Base-by-base conservation (phyloP, 2,888 invertebrate species). In the Orthosia gracilis region DNA sequence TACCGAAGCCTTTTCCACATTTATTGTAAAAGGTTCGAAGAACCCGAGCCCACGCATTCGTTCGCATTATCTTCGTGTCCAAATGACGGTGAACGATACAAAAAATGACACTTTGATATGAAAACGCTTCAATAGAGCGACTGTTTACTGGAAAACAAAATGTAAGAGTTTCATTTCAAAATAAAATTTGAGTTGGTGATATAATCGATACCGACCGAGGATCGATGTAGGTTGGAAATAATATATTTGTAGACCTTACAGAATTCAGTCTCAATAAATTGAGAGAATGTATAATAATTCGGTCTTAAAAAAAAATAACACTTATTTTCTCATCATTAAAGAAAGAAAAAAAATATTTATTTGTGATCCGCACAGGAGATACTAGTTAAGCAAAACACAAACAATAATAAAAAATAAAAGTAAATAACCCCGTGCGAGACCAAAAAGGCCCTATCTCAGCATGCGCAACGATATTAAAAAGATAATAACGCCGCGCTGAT, bases 91-190 rank as follows among this genome's bases (percentile, higher is more conserved):
- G 59, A 75, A 72, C 31, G 65, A 78, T 73, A 74, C 62, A 68
- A 83, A 85, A 81, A 73, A 82, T 69, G 69, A 70, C 66, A 69
- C 69, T 85, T 82, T 73, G 73, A 83, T 78, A 83, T 69, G 65
- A 71, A 69, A 69, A 73, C 49, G 63, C 47, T 78, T 77, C 66
- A 71, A 67, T 69, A 61, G 65, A 85, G 45, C 47, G 62, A 21
- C 26, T 70, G 68, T 77, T 77, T 85, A 85, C 69, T 73, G 59
- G 21, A 21, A 70, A 70, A 65, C 31, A 59, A 63, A 82, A 77
- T 55, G 47, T 17, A 67, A 59, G n/a, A 73, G 13, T 47, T 47
- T 18, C 18, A n/a, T 63, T 54, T 67, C 21, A 47, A 62, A 68
- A 52, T 76, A 23, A 61, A 64, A 26, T 40, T 18, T 17, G 11